Evolutionary conservation across 2,797 vertebrate genomes (phyloP).

Genomic region (Chromobotia macracanthus): DNA sequence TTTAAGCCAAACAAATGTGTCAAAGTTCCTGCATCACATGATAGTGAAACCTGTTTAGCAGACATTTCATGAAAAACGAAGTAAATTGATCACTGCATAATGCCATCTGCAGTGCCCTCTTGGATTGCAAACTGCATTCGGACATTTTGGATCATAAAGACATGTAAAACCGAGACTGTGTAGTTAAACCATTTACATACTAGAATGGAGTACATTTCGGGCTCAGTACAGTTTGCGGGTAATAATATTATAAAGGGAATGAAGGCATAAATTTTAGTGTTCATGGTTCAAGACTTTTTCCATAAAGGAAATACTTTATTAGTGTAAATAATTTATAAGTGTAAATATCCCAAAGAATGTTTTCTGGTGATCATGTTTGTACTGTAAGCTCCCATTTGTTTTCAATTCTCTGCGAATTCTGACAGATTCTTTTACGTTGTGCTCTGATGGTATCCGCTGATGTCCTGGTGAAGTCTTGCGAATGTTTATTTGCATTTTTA

Average conservation of each 20-base stretch:
- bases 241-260: no score
- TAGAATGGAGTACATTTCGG: no score
- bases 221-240: no score
- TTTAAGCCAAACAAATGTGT: background rate
- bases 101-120: no score
- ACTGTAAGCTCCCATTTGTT: background rate
- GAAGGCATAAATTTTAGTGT: background rate
- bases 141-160: no score
- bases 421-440: no score
- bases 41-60: background rate
- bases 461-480: no score
- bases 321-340: background rate
- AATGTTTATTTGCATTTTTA: background rate
- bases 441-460: no score
- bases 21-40: background rate
- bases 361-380: background rate
- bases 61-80: background rate
- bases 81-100: background rate
- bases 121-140: no score
- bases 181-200: no score
- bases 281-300: background rate
- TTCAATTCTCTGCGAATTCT: slow-evolving; percentile 2
- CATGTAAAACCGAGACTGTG: background rate
- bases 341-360: background rate
- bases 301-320: background rate